Evolutionary conservation across 2,113 vertebrate species (phyloP).

Genomic region (Anarrhichthys ocellatus): DNA sequence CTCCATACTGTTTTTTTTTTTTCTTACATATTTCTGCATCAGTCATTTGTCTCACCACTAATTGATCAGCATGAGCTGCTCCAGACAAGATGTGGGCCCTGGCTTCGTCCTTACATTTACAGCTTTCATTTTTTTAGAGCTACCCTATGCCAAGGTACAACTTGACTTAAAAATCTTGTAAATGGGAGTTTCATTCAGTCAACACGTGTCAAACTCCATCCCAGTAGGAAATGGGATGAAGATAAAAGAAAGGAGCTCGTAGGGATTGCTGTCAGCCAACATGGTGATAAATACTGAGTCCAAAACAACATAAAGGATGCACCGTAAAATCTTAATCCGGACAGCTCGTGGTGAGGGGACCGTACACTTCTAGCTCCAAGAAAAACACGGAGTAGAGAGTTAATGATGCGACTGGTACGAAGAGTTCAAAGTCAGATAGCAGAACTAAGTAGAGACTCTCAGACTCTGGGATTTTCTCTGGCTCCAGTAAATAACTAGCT

Average conservation of each 20-base stretch:
- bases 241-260: background rate
- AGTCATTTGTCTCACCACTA: background rate
- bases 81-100: background rate
- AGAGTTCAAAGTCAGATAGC: conserved; percentile 42
- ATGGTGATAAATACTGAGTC: background rate
- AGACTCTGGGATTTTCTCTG: conserved; percentile 51
- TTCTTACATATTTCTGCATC: background rate
- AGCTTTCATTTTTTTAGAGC: background rate
- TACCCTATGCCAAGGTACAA: background rate
- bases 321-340: background rate
- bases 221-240: background rate
- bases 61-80: background rate
- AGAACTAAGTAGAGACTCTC: conserved; percentile 49
- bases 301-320: background rate
- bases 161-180: background rate
- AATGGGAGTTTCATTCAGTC: background rate
- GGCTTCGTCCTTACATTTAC: background rate
- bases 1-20: background rate
- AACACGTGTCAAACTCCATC: background rate
- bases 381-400: background rate
- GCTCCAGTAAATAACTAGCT: conserved; percentile 68
- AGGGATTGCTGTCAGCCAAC: background rate
- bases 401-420: conserved; percentile 29
- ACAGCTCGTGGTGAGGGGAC: background rate
- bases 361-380: background rate